Percentiles rank a stretch among this genome's conserved stretches.
Evolutionary conservation across 2,113 vertebrate species (phyloP).

Genomic region (Anhinga anhinga): DNA sequence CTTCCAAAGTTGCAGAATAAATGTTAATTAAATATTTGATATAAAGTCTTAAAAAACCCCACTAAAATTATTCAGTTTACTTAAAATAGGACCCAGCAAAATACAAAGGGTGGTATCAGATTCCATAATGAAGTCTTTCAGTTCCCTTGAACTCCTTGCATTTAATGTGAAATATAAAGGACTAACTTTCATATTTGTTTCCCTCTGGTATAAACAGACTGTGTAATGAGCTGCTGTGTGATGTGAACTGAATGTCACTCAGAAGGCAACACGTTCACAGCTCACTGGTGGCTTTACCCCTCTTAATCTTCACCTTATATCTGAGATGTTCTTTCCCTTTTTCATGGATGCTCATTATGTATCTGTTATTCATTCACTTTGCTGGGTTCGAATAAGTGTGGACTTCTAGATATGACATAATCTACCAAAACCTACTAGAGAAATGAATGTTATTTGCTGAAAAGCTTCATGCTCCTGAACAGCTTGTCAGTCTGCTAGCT

Average conservation of each 20-base stretch:
- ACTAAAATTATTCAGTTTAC: background rate
- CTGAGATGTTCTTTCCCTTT: background rate
- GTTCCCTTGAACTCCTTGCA: background rate
- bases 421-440: background rate
- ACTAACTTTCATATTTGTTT: constrained; percentile 17
- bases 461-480: background rate
- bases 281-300: constrained; percentile 23
- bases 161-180: constrained; percentile 19
- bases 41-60: background rate
- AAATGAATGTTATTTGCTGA: constrained; percentile 9
- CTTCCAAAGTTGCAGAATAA: background rate
- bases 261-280: constrained; percentile 5
- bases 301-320: constrained; percentile 18
- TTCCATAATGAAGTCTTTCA: background rate
- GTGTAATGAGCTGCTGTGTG: background rate
- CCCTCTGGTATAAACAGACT: background rate
- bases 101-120: background rate
- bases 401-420: constrained; percentile 1
- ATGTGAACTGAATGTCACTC: constrained; percentile 26
- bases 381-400: background rate
- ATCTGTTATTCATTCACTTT: background rate
- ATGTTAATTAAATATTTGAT: constrained; percentile 5
- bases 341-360: background rate
- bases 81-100: background rate
- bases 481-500: constrained; percentile 18